Base-by-base conservation (phyloP, 2,797 vertebrate species). In the Masticophis lateralis region DNA sequence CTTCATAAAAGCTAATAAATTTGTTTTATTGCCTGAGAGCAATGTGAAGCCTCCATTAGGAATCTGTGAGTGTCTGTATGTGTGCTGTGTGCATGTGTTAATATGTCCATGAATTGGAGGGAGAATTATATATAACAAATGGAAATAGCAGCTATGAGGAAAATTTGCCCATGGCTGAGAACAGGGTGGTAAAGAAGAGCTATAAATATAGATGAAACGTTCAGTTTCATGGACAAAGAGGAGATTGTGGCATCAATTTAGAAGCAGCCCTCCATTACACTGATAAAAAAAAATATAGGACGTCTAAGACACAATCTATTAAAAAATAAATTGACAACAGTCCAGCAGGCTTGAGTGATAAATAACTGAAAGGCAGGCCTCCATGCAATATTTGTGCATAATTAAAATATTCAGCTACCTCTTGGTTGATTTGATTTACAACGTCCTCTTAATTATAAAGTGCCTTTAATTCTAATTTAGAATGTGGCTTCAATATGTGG, bases 351-450 rank as follows among this genome's bases (percentile, higher is more conserved):
- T 66, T n/a, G 95, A 89, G 61, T 96, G 96, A 97, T 96, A 95
- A 96, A 97, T 96, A 97, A 97, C 94, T 90, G 92, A 96, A 95
- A 96, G 83, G 92, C 96, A 96, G 91, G 95, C 91, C 95, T 96
- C 96, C 94, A 94, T 95, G 95, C 93, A 96, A 96, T 96, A 96
- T 97, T 96, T 97, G 94, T 96, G 94, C 94, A 89, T 96, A 96
- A 97, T 97, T 97, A 97, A 96, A 96, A 96, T 96, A 95, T 94
- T 91, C 92, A 96, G 94, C 95, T 97, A 91, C 93, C 94, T 43
- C 95, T 93, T 96, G 92, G 95, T 93, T 96, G 95, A 95, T 96
- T 96, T 97, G 96, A 97, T 97, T 96, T 96, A 97, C 96, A 91
- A 89, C 92, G 95, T 91, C 94, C 92, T 96, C 96, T 96, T 97